phyloP scores from a whole-genome alignment of 2,113 vertebrate species.

The Hipposideros armiger region DNA sequence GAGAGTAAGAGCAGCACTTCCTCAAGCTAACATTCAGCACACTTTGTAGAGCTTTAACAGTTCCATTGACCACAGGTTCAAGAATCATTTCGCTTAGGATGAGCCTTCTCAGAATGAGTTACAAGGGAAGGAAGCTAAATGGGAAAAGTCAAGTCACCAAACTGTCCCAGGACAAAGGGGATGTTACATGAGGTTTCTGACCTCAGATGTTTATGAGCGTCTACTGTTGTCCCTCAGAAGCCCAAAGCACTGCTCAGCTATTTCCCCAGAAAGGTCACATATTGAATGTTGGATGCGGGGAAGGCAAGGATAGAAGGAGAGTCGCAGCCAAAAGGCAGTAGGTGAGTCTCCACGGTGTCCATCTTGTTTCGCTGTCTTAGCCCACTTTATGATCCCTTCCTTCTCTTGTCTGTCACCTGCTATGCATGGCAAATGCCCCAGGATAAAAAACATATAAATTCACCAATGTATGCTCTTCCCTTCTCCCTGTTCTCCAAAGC shows the following conservation, averaged over 20 bases:
- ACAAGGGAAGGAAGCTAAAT: neutral
- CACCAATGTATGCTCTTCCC: accelerated
- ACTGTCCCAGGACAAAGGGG: neutral
- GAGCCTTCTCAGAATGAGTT: neutral
- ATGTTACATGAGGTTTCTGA: neutral
- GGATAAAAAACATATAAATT: neutral
- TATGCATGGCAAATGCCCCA: neutral
- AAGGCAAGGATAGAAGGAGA: neutral
- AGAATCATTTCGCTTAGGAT: neutral
- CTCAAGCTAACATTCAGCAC: neutral
- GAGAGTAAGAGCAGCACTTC: neutral
- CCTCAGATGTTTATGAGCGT: neutral
- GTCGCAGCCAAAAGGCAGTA: neutral
- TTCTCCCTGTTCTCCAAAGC: neutral
- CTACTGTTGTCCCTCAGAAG: neutral
- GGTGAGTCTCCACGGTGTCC: neutral
- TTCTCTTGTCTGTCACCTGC: neutral
- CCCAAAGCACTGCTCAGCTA: neutral
- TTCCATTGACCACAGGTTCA: neutral
- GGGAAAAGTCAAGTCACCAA: neutral
- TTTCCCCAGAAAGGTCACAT: neutral
- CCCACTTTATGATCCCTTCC: no score
- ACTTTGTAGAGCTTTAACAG: neutral
- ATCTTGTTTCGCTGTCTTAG: neutral
- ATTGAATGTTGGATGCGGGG: neutral